Evolutionary conservation across 2,888 invertebrate species (phyloP), one percentile per base, ranked within the genome.

Genomic region (Cheiracanthium punctorium): DNA sequence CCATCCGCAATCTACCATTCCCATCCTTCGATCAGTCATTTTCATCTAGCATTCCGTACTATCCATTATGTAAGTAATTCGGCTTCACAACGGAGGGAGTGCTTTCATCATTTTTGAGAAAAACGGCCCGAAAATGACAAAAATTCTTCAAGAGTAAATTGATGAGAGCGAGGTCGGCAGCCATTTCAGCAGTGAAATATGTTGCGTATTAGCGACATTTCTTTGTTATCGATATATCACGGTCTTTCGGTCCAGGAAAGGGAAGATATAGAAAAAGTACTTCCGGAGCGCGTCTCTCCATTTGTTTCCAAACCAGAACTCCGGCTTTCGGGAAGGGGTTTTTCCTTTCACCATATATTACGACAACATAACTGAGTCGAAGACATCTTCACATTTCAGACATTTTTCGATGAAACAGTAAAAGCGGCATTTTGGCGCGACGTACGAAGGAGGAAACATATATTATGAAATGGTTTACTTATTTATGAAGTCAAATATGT

Each of bases 191-290:
- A 69, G 69, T 69, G 37, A 69, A 69, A 69, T 69, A 69, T 69
- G 69, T 69, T 37, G 24, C 37, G 69, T 69, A 69, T 69, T 69
- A 69, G 69, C 32, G 37, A 69, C 69, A 69, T 69, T 32, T 69
- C 69, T 69, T 69, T 69, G 69, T 69, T 69, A 33, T 69, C 69
- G 33, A 69, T 69, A 69, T 69, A 69, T 69, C 69, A 69, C 69
- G 33, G 69, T 37, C 33, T 69, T 24, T n/a, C n/a, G 29, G n/a
- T 12, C 20, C n/a, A 33, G 69, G 33, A 37, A 33, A 69, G 33
- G 24, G 69, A 69, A 69, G 37, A 69, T 69, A 69, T 69, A 33
- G 69, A 69, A 69, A 69, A 69, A 69, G 33, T 69, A 69, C 33
- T 69, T 69, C 69, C 69, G 69, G 37, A 69, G 69, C 33, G 33